These are phyloP conservation scores for Ochropacha duplaris DNA, from an alignment of 2,888 invertebrate genomes.

Conservation along the genomic window DNA sequence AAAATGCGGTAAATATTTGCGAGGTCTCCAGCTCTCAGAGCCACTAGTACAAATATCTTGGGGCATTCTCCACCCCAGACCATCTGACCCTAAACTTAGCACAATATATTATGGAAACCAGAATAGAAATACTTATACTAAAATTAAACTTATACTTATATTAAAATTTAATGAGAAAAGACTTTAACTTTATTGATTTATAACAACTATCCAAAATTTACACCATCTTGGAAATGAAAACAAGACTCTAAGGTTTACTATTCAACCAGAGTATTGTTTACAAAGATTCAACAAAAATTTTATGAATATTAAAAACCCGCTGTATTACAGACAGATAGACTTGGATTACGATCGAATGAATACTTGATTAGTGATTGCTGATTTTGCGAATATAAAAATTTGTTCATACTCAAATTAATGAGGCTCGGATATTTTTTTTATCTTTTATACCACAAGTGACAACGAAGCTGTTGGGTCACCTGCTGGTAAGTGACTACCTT, in stretches of 20 bases:
- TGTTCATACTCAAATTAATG: conserved; percentile 19
- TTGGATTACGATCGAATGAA: conserved; percentile 38
- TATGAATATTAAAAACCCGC: conserved; percentile 33
- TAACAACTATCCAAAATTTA: not conserved
- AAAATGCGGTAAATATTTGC: too few species aligned
- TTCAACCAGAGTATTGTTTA: conserved; percentile 19
- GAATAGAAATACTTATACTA: too few species aligned
- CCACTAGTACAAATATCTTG: too few species aligned
- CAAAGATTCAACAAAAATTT: conserved; percentile 28
- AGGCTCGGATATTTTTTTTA: not conserved
- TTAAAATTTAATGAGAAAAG: too few species aligned
- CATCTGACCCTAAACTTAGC: too few species aligned
- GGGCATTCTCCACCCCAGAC: too few species aligned
- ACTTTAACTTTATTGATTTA: too few species aligned
- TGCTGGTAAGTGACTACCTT: too few species aligned
- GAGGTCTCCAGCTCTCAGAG: too few species aligned
- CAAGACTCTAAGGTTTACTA: conserved; percentile 24
- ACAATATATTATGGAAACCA: too few species aligned
- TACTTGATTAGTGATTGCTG: conserved; percentile 43
- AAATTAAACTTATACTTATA: not conserved
- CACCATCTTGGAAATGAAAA: not conserved
- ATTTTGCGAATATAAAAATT: conserved; percentile 33
- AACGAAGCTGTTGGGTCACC: too few species aligned
- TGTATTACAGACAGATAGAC: not conserved
- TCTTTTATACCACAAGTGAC: too few species aligned